phyloP scores from a whole-genome alignment of 2,797 vertebrate genomes.

The Gallinago stenura region DNA sequence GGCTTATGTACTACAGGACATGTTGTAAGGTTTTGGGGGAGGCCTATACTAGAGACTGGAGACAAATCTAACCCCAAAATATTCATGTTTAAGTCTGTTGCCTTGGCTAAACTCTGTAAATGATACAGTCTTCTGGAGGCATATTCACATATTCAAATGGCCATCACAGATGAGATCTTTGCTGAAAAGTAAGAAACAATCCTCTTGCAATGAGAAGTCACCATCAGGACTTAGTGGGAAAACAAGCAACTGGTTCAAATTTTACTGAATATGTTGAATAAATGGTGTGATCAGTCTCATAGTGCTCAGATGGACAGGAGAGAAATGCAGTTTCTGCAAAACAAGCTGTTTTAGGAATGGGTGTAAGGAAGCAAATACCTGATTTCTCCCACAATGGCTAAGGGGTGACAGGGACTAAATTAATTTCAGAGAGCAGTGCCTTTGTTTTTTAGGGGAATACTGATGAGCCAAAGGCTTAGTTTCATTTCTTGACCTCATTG shows the following conservation, averaged over 20 bases:
- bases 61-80: not conserved
- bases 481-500: conserved; percentile 35
- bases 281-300: not conserved
- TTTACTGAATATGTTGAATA: not conserved
- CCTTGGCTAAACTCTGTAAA: not conserved
- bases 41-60: not conserved
- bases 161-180: not conserved
- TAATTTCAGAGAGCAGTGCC: conserved; percentile 5
- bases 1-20: not conserved
- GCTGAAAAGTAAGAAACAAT: not conserved
- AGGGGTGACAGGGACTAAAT: not conserved
- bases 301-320: not conserved
- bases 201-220: not conserved
- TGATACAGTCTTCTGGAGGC: not conserved
- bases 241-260: not conserved
- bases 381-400: not conserved
- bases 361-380: not conserved
- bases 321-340: not conserved
- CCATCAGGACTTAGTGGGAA: not conserved
- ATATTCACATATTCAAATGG: not conserved
- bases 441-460: not conserved
- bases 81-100: not conserved
- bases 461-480: conserved; percentile 30
- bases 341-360: not conserved
- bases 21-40: not conserved